Evolutionary conservation across 1,140 invertebrate species (phyloP).

Genomic region (Calliopsis andreniformis): DNA sequence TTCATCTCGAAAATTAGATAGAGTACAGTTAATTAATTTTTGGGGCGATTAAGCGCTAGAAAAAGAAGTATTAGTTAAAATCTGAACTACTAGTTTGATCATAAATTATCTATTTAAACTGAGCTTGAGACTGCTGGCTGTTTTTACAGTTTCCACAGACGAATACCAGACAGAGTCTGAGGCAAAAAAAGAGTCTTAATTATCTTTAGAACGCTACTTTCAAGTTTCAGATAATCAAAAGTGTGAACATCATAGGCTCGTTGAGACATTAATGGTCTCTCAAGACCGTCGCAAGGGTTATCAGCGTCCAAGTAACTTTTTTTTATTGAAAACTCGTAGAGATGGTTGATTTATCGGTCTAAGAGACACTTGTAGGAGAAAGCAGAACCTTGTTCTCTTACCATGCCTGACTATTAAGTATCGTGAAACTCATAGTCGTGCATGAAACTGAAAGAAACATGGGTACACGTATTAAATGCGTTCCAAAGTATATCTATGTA

Average conservation of each 20-base stretch:
- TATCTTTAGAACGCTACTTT: background rate
- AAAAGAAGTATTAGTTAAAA: too few species aligned
- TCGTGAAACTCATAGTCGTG: background rate
- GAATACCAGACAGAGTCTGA: too few species aligned
- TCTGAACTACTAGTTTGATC: too few species aligned
- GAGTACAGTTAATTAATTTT: too few species aligned
- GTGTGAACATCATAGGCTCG: background rate
- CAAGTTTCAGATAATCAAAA: background rate
- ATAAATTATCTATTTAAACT: too few species aligned
- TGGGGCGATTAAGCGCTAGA: too few species aligned
- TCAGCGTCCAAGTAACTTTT: constrained; percentile 57
- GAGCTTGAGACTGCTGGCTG: too few species aligned
- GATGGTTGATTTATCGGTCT: constrained; percentile 60
- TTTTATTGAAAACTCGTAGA: constrained; percentile 42
- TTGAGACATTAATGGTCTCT: background rate
- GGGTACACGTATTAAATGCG: constrained; percentile 51
- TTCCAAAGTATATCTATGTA: constrained; percentile 1
- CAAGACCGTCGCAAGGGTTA: constrained; percentile 21
- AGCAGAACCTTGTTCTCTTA: constrained; percentile 18
- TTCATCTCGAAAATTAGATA: too few species aligned
- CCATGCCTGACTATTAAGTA: constrained; percentile 32
- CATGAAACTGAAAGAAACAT: constrained; percentile 27
- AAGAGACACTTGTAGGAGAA: constrained; percentile 58
- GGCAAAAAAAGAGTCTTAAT: too few species aligned
- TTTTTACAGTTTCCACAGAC: too few species aligned